Evolutionary conservation across 1,140 invertebrate genomes (phyloP).

Genomic region (Drosophila persimilis): DNA sequence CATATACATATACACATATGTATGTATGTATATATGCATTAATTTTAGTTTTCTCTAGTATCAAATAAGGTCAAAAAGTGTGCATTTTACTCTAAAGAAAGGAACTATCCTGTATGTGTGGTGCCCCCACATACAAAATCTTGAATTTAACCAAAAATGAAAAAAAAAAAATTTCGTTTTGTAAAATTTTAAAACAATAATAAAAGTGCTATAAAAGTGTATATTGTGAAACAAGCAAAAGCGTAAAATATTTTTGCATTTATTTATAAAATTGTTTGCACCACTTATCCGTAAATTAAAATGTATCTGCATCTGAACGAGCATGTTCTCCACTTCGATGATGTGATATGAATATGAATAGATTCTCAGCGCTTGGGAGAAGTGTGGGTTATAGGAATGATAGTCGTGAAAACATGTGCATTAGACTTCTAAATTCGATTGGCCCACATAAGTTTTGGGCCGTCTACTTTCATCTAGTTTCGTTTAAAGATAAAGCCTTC

Average conservation of each 20-base stretch:
- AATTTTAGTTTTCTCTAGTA: constrained; percentile 41
- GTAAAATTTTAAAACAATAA: neutral
- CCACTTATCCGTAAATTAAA: constrained; percentile 1
- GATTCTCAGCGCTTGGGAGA: too few relatives aligned
- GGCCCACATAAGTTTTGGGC: too few relatives aligned
- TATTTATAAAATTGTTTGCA: constrained; percentile 2
- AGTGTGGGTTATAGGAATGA: too few relatives aligned
- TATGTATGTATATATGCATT: constrained; percentile 26
- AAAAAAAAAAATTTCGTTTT: neutral
- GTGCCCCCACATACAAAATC: constrained; percentile 3
- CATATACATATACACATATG: too few relatives aligned
- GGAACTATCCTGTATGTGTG: constrained; percentile 24
- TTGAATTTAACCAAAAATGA: constrained; percentile 25
- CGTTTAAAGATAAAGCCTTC: too few relatives aligned
- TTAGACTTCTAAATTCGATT: too few relatives aligned
- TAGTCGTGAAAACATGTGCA: too few relatives aligned
- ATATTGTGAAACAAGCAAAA: constrained; percentile 4
- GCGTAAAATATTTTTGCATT: constrained; percentile 16
- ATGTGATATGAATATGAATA: too few relatives aligned
- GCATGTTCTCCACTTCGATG: too few relatives aligned
- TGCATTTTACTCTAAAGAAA: constrained; percentile 43
- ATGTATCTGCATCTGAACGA: neutral
- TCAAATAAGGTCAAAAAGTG: constrained; percentile 50
- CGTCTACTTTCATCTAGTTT: too few relatives aligned
- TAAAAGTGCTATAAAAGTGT: neutral